Conservation (phyloP, 2,888 invertebrate species). For the Protula sp. region DNA sequence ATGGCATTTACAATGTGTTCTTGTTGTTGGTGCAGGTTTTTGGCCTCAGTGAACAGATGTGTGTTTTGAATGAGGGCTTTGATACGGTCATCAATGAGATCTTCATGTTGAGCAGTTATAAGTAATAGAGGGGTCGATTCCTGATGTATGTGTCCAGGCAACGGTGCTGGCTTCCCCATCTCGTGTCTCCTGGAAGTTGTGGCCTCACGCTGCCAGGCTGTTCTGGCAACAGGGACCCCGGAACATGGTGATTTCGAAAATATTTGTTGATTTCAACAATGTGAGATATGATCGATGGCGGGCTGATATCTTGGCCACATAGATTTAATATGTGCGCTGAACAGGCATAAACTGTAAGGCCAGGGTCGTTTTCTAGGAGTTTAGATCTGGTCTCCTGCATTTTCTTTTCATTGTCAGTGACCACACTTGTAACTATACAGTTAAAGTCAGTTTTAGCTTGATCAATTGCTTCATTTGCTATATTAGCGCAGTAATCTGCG, state of each 20-base stretch:
- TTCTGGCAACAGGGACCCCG: background rate
- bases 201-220: background rate
- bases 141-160: background rate
- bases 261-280: background rate
- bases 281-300: background rate
- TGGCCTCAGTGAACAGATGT: no score
- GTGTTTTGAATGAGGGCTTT: no score
- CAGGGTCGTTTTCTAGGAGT: background rate
- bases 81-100: no score
- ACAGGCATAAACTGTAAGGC: background rate
- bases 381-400: background rate
- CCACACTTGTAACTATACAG: background rate
- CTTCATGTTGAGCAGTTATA: background rate
- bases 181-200: background rate
- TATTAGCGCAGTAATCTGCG: background rate
- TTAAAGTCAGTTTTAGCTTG: background rate
- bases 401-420: background rate
- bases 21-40: no score
- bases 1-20: no score
- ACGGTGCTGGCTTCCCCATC: background rate
- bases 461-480: background rate
- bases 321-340: background rate
- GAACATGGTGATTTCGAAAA: conserved; percentile 1
- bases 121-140: background rate
- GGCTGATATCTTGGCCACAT: background rate